Evolutionary conservation across 2,797 vertebrate genomes (phyloP).

Genomic region (Molothrus aeneus): DNA sequence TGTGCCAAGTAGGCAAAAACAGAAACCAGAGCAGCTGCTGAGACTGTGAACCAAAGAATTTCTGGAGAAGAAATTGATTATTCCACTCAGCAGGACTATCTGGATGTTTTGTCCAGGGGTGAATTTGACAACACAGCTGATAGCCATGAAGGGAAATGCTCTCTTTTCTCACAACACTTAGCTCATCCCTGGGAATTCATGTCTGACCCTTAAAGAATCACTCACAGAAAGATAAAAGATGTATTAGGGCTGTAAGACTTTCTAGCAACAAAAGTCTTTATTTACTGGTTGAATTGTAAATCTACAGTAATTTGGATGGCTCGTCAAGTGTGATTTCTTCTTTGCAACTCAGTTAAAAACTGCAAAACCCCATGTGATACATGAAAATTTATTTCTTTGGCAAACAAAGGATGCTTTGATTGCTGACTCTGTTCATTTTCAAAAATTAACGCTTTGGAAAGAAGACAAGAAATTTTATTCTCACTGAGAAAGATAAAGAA

Average conservation of each 20-base stretch:
- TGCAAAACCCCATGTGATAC: not conserved
- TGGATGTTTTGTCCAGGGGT: not conserved
- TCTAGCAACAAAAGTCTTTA: not conserved
- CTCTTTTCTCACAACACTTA: not conserved
- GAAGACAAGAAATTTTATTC: not conserved
- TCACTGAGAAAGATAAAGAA: not conserved
- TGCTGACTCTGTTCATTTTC: not conserved
- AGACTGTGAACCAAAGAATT: not conserved
- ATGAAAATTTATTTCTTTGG: not conserved
- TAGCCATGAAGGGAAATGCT: not conserved
- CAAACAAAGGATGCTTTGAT: not conserved
- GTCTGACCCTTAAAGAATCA: not conserved
- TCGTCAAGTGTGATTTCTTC: not conserved
- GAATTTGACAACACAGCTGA: not conserved
- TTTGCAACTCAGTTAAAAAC: not conserved
- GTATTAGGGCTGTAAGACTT: not conserved
- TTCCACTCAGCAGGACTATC: conserved; percentile 13
- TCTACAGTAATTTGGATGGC: not conserved
- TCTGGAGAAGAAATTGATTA: conserved; percentile 28
- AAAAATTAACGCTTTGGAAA: not conserved
- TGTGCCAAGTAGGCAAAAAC: not conserved
- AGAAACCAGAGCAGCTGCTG: conserved; percentile 10
- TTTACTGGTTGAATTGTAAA: not conserved
- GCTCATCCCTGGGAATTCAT: not conserved
- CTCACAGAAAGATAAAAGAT: not conserved